phyloP scores from a whole-genome alignment of 2,797 vertebrate genomes.

The Luscinia luscinia region DNA sequence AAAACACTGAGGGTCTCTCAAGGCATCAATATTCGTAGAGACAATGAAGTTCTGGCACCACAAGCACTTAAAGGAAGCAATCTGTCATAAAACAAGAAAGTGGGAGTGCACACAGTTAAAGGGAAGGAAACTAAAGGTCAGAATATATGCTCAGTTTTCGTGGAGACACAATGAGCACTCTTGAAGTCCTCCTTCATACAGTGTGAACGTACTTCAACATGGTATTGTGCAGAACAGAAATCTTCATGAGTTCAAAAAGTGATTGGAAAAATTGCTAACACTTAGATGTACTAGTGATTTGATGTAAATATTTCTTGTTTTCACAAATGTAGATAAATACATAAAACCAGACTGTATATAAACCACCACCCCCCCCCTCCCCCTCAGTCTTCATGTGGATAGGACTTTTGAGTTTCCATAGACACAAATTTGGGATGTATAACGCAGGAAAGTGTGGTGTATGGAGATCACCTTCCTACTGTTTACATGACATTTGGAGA shows the following conservation, averaged over 20 bases:
- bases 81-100: background rate
- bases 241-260: background rate
- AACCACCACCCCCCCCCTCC: too few species aligned
- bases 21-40: accelerated
- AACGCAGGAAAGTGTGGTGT: background rate
- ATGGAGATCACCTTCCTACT: background rate
- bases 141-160: background rate
- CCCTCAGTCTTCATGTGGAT: background rate
- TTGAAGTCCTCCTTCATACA: background rate
- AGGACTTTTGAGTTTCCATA: background rate
- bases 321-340: background rate
- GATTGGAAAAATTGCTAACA: background rate
- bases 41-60: background rate
- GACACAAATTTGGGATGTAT: background rate
- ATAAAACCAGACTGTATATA: too few species aligned
- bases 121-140: background rate
- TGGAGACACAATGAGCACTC: background rate
- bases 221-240: background rate
- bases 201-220: background rate
- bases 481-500: background rate
- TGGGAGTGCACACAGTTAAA: background rate
- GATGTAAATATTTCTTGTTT: background rate
- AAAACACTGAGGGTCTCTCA: background rate
- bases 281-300: background rate
- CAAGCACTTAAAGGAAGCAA: background rate